A percentile compares a stretch with the other conserved stretches of the same genome.
phyloP scores from a whole-genome alignment of 2,888 invertebrate genomes.

The Lithophane leautieri region DNA sequence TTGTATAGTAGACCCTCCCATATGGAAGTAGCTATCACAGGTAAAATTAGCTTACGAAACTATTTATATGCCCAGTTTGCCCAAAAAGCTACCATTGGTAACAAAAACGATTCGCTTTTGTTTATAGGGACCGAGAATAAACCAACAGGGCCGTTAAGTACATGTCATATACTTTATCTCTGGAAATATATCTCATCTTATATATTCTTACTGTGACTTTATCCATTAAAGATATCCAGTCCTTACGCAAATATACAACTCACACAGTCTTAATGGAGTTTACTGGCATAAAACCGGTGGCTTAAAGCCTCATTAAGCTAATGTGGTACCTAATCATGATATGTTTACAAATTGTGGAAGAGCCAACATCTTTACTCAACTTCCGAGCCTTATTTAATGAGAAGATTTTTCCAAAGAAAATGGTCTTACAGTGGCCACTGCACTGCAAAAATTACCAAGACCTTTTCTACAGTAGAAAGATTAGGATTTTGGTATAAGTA shows the following conservation, averaged over 20 bases:
- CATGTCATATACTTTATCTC: not conserved
- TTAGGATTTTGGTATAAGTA: not conserved
- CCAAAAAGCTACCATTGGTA: too few relatives aligned
- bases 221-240: slow-evolving; percentile 3
- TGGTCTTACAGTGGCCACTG: not conserved
- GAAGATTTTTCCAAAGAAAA: not conserved
- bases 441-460: too few relatives aligned
- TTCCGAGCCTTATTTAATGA: not conserved
- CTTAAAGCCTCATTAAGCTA: slow-evolving; percentile 47
- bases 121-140: too few relatives aligned
- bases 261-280: slow-evolving; percentile 23
- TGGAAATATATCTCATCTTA: not conserved
- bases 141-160: too few relatives aligned
- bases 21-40: too few relatives aligned
- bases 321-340: slow-evolving; percentile 40
- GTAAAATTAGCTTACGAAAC: too few relatives aligned
- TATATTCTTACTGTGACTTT: not conserved
- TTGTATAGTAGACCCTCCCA: too few relatives aligned
- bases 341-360: slow-evolving; percentile 39
- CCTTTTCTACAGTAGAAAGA: not conserved
- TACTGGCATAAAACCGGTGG: slow-evolving; percentile 48
- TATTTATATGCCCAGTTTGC: too few relatives aligned
- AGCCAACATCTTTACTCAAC: slow-evolving; percentile 14
- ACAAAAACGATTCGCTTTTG: too few relatives aligned
- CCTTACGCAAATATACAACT: slow-evolving; percentile 27